phyloP scores from a whole-genome alignment of 2,797 vertebrate genomes.

The Helostoma temminkii region DNA sequence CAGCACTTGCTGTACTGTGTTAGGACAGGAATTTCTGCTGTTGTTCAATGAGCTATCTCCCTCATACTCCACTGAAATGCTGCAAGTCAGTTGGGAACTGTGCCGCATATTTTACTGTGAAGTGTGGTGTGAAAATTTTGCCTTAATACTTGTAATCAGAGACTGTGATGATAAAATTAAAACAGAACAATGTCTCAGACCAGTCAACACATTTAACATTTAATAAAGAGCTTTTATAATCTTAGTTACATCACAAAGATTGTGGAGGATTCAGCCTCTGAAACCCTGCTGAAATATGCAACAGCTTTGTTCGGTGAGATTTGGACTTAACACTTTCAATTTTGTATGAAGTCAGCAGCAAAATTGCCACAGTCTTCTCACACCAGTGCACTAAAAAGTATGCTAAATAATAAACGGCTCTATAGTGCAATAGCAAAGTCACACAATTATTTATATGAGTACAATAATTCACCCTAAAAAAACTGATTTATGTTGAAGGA shows the following conservation, averaged over 20 bases:
- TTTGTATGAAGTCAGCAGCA: slow-evolving; percentile 64
- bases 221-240: slow-evolving; percentile 59
- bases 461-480: too few relatives aligned
- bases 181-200: slow-evolving; percentile 36
- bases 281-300: slow-evolving; percentile 71
- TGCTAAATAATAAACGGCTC: slow-evolving; percentile 70
- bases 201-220: slow-evolving; percentile 53
- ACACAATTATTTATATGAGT: too few relatives aligned
- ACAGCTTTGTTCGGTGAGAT: slow-evolving; percentile 65
- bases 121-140: slow-evolving; percentile 13
- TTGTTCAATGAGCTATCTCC: slow-evolving; percentile 18
- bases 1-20: slow-evolving; percentile 21
- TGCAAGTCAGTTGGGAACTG: slow-evolving; percentile 17
- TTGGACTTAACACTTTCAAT: slow-evolving; percentile 63
- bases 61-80: slow-evolving; percentile 22
- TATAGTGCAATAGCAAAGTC: slow-evolving; percentile 46
- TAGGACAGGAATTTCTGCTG: slow-evolving; percentile 24
- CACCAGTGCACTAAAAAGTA: slow-evolving; percentile 40
- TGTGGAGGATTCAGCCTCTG: slow-evolving; percentile 51
- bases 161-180: slow-evolving; percentile 48
- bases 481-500: too few relatives aligned
- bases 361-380: slow-evolving; percentile 48
- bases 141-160: slow-evolving; percentile 39
- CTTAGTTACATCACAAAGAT: slow-evolving; percentile 29
- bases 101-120: slow-evolving; percentile 1